Evolutionary conservation across 2,888 invertebrate genomes (phyloP), one percentile per base, ranked within the genome.

Genomic region (Neoscelio sp.): DNA sequence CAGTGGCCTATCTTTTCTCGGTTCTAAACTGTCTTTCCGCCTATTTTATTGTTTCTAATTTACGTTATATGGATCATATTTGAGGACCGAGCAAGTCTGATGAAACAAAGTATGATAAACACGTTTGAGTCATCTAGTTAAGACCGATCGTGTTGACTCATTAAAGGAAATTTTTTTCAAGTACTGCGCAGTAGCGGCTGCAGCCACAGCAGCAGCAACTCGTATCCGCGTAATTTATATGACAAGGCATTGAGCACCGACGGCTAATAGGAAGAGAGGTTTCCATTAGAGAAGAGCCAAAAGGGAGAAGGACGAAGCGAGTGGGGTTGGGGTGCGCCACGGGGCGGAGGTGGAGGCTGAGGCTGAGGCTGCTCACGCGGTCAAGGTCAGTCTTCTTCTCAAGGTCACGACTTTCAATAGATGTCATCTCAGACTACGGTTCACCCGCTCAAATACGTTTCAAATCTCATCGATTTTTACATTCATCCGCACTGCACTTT

Each of bases 201-300:
- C 68, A 68, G 68, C 56, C 38, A 68, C 68, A 68, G 56, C 68
- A 67, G 23, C 46, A 48, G 56, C 56, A 68, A 68, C 58, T 58
- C 48, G 44, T 56, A 67, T 67, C 26, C 26, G 26, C 35, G 56
- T 67, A 67, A 56, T 67, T 67, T 67, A 67, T 67, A 67, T 56
- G 67, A 56, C 67, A 56, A 67, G 52, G 44, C 67, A 46, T 46
- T 35, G 56, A 33, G 56, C 67, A 33, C 13, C 26, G 44, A 67
- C 54, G 46, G 42, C 67, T 52, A 67, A 54, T 15, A 46, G 33
- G 67, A 18, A 56, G 30, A 67, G 56, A 67, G 67, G 23, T 67
- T 67, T 67, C 23, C 46, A 35, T 67, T 12, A 58, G 46, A 68
- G 68, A 28, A 56, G 46, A 46, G 38, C 13, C 17, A 13, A 52